Percentiles rank a stretch among this genome's conserved stretches.
Conservation (phyloP, 1,140 invertebrate species). For the Cotesia vestalis region DNA sequence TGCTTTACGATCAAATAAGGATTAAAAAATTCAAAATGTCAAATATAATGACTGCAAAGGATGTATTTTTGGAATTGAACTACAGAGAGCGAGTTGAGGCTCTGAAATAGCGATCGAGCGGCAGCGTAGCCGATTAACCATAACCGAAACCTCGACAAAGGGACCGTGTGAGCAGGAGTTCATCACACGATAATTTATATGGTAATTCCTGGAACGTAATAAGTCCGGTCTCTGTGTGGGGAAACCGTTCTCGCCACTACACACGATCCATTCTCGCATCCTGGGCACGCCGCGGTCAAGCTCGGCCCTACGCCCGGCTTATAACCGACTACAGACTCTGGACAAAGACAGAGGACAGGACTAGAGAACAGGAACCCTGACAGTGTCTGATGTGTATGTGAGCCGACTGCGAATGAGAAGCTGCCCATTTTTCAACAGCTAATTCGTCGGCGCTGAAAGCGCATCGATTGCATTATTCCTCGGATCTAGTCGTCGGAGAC, state of each 20-base stretch:
- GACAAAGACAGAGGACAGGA: conserved; percentile 32
- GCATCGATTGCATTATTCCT: conserved; percentile 45
- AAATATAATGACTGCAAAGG: too few relatives aligned
- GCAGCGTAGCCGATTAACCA: conserved; percentile 52
- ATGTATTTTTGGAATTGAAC: too few relatives aligned
- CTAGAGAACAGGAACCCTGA: conserved; percentile 42
- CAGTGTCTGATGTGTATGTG: too few relatives aligned
- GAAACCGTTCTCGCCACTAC: conserved; percentile 53
- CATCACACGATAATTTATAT: conserved; percentile 61
- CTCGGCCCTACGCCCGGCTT: background rate
- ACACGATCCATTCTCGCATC: conserved; percentile 47
- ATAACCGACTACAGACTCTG: background rate
- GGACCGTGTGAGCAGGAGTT: conserved; percentile 48
- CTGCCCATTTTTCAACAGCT: too few relatives aligned
- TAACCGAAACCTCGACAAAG: conserved; percentile 59
- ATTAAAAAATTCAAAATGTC: too few relatives aligned
- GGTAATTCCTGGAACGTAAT: conserved; percentile 59
- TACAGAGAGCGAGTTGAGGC: too few relatives aligned
- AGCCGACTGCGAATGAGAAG: too few relatives aligned
- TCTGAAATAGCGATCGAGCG: conserved; percentile 51
- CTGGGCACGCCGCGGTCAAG: conserved; percentile 25
- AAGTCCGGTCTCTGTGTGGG: conserved; percentile 52
- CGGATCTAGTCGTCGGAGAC: conserved; percentile 37
- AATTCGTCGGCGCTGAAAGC: conserved; percentile 51
- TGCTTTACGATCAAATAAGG: too few relatives aligned